Evolutionary conservation across 2,888 invertebrate species (phyloP).

Genomic region (Laspeyria flexula): DNA sequence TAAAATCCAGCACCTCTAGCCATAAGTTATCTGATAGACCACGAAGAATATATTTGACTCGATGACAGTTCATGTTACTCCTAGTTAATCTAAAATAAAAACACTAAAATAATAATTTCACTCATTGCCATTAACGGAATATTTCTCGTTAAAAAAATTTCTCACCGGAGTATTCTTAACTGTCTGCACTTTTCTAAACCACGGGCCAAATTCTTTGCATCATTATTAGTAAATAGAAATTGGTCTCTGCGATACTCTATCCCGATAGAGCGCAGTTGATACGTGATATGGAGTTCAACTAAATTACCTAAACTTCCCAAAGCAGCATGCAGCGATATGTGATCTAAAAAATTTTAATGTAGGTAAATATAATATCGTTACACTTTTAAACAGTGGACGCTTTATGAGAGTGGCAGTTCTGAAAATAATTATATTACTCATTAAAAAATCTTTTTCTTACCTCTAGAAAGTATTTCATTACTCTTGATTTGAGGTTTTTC

Average conservation of each 20-base stretch:
- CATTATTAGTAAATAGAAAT: conserved; percentile 81
- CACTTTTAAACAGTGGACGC: too few relatives aligned
- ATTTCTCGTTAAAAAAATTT: not conserved
- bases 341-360: conserved; percentile 63
- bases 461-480: conserved; percentile 63
- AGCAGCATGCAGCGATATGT: conserved; percentile 80
- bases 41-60: conserved; percentile 74
- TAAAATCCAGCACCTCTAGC: conserved; percentile 87
- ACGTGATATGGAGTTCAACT: conserved; percentile 75
- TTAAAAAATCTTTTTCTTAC: conserved; percentile 35
- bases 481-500: conserved; percentile 49
- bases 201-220: conserved; percentile 74
- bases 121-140: too few relatives aligned
- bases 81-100: conserved; percentile 69
- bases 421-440: too few relatives aligned
- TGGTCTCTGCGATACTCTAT: conserved; percentile 76
- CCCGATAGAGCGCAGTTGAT: conserved; percentile 68
- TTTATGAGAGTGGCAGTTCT: too few relatives aligned
- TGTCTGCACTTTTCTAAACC: conserved; percentile 75
- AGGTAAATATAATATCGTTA: too few relatives aligned
- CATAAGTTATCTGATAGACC: conserved; percentile 69
- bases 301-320: conserved; percentile 76
- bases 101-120: too few relatives aligned
- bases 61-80: conserved; percentile 78
- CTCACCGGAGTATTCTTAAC: conserved; percentile 69